Conservation (phyloP, 2,797 vertebrate genomes). For the Chlorospingus flavigularis region DNA sequence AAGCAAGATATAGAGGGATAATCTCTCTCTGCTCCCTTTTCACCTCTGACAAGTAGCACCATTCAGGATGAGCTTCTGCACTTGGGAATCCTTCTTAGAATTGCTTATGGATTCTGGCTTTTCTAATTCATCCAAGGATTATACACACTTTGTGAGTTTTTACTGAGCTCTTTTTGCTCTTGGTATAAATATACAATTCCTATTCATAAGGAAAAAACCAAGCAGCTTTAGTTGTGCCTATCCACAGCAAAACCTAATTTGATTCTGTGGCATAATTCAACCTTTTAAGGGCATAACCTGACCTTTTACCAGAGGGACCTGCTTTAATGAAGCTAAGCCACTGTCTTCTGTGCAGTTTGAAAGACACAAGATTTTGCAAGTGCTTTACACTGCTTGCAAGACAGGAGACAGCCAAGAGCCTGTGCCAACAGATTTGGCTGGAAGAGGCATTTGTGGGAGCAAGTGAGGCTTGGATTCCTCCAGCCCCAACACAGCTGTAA, state of each 20-base stretch:
- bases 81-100: slow-evolving; percentile 1
- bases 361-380: neutral
- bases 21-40: slow-evolving; percentile 4
- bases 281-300: neutral
- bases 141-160: neutral
- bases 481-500: neutral
- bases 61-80: slow-evolving; percentile 17
- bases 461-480: neutral
- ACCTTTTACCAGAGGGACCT: neutral
- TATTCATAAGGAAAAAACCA: neutral
- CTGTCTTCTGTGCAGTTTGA: neutral
- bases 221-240: neutral
- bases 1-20: neutral
- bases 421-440: neutral
- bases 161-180: slow-evolving; percentile 4
- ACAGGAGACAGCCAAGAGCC: neutral
- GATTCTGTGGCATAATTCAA: neutral
- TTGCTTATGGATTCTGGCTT: neutral
- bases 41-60: neutral
- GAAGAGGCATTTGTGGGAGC: neutral
- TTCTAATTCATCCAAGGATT: slow-evolving; percentile 51
- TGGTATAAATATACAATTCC: neutral
- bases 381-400: neutral
- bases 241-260: neutral
- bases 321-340: neutral